Percentiles rank a stretch among this genome's conserved stretches.
Conservation (phyloP, 37 sponge, comb jelly and placozoan species). For the Cliona cf. orientalis region DNA sequence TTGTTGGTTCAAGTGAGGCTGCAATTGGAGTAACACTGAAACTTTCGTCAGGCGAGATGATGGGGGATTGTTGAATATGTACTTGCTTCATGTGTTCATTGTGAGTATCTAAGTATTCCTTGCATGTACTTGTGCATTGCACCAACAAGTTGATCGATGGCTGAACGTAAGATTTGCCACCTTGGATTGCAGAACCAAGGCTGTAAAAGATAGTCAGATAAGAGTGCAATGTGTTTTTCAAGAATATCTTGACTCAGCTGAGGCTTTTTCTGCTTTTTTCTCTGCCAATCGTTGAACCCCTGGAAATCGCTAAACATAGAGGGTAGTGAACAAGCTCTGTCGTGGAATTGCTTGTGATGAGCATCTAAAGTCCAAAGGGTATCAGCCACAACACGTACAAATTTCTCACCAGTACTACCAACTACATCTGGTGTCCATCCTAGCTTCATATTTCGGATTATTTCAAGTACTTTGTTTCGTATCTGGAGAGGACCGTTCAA, state of each 20-base stretch:
- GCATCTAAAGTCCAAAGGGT: background rate
- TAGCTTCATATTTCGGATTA: no score
- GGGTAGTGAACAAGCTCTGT: background rate
- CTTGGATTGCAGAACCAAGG: constrained; percentile 5
- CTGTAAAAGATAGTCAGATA: background rate
- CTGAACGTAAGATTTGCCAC: no score
- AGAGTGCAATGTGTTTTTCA: background rate
- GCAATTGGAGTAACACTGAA: background rate
- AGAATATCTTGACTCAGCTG: background rate
- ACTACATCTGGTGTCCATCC: constrained; percentile 5
- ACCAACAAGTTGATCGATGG: no score
- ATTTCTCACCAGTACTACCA: background rate
- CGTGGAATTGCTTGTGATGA: background rate
- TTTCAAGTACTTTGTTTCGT: no score
- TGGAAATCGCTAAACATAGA: background rate
- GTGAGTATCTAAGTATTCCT: no score
- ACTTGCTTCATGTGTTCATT: no score
- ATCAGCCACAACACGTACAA: background rate
- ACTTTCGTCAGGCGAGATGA: no score
- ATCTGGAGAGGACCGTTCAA: no score
- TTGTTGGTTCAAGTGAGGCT: background rate
- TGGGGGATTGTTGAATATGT: no score
- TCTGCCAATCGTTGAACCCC: background rate
- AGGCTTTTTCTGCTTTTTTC: constrained; percentile 5
- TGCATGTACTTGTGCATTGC: background rate